Base-by-base conservation (phyloP, 2,888 invertebrate genomes). In the Sinotaia quadrata region DNA sequence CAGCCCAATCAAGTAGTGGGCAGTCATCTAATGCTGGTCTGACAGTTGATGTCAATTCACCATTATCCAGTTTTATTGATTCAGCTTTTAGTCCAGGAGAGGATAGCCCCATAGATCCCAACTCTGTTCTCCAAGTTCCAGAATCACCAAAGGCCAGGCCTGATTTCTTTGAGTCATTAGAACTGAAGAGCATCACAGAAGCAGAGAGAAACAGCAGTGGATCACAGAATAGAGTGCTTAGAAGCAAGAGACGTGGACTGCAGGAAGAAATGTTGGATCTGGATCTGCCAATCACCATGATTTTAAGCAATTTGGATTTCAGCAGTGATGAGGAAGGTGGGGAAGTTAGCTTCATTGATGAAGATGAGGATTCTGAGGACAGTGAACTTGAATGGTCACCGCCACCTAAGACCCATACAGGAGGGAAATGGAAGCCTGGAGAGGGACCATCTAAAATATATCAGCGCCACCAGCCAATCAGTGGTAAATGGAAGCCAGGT, bases 121-220 rank as follows among this genome's bases (percentile, higher is more conserved):
- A 75, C 57, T 61, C 74, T n/a, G 76, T 77, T 15, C 74, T 76
- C 21, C 71, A 71, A 34, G 68, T 56, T 18, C 37, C 57, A 10
- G 44, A 63, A 34, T 69, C 62, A 4, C 77, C 77, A 12, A 78
- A 77, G 59, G 52, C 62, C 41, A 75, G 80, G 34, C 78, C 81
- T 12, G 93, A 95, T 5, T 96, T 96, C 87, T 96, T 96, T 81
- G 94, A 93, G 44, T 94, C 94, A 0, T 88, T 96, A 51, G 89
- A 87, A 71, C 82, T 88, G 18, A 87, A 88, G 75, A 87, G 87
- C 70, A 85, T 67, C 73, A 77, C 68, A 54, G 75, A 36, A 21
- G 66, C 47, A 59, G 66, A 49, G 54, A 67, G 61, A 66, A 72
- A 56, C 62, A 72, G 59, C 59, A 69, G 58, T 31, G 36, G 54